Conservation (phyloP, 2,797 vertebrate species). For the Lepilemur ruficaudatus region DNA sequence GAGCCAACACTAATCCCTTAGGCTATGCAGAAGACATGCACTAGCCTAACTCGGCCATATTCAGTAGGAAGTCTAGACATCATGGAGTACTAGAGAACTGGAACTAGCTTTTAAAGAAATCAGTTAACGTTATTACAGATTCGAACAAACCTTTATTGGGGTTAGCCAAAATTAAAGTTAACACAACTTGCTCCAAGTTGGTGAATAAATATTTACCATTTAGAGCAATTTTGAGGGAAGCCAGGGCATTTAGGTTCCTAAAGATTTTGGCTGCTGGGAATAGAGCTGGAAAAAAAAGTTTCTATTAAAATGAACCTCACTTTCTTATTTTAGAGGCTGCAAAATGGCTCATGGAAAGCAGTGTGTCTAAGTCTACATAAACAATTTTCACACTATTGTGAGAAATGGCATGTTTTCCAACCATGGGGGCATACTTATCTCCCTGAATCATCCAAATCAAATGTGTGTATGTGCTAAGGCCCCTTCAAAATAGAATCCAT, state of each 20-base stretch:
- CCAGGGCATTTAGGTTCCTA: neutral
- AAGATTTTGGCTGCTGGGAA: neutral
- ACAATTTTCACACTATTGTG: neutral
- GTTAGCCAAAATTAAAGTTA: neutral
- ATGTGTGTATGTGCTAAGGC: neutral
- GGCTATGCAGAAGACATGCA: no score
- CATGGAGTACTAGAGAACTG: neutral
- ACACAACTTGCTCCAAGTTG: neutral
- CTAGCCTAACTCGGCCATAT: neutral
- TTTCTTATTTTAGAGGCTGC: neutral
- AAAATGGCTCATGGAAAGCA: neutral
- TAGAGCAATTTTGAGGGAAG: neutral
- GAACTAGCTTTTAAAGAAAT: neutral
- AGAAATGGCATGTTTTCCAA: neutral
- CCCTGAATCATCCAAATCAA: neutral
- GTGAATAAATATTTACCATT: neutral
- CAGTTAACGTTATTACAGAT: neutral
- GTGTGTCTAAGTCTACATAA: neutral
- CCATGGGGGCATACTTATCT: neutral
- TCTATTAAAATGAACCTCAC: neutral
- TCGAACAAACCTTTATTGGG: neutral
- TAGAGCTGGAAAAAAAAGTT: neutral
- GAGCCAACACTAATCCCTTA: neutral
- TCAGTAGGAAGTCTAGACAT: neutral
- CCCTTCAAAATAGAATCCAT: conserved; percentile 60